phyloP scores from a whole-genome alignment of 2,888 invertebrate species.

The Drosophila aldrichi region DNA sequence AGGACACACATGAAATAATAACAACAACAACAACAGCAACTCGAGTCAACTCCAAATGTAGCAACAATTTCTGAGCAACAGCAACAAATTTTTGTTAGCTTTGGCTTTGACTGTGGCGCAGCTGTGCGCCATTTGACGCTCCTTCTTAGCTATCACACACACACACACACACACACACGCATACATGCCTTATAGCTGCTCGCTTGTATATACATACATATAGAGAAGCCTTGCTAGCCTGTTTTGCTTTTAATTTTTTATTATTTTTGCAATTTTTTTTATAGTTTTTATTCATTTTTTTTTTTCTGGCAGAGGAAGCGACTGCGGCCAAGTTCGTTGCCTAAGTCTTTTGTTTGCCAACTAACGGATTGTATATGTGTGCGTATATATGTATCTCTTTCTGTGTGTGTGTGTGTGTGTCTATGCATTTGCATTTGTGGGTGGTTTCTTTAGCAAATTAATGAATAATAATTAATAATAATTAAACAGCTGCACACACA shows the following conservation, averaged over 20 bases:
- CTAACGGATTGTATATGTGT: conserved; percentile 20
- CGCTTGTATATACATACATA: not conserved
- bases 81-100: conserved; percentile 40
- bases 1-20: conserved; percentile 75
- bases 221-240: conserved; percentile 58
- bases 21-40: conserved; percentile 23
- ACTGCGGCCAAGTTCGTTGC: conserved; percentile 64
- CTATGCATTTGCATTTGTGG: conserved; percentile 45
- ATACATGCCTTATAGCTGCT: conserved; percentile 21
- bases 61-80: conserved; percentile 69
- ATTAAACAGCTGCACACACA: conserved; percentile 26
- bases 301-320: conserved; percentile 24
- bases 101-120: conserved; percentile 45
- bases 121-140: conserved; percentile 77
- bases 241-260: conserved; percentile 29
- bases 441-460: conserved; percentile 28
- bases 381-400: too few species aligned
- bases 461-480: conserved; percentile 41
- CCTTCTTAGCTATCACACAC: conserved; percentile 38
- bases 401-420: conserved; percentile 7
- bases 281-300: conserved; percentile 19
- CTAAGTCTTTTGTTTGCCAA: conserved; percentile 79
- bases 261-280: conserved; percentile 17
- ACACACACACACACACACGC: conserved; percentile 7
- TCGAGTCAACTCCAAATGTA: conserved; percentile 53